phyloP scores from a whole-genome alignment of 2,888 invertebrate species.

The Vanessa cardui region DNA sequence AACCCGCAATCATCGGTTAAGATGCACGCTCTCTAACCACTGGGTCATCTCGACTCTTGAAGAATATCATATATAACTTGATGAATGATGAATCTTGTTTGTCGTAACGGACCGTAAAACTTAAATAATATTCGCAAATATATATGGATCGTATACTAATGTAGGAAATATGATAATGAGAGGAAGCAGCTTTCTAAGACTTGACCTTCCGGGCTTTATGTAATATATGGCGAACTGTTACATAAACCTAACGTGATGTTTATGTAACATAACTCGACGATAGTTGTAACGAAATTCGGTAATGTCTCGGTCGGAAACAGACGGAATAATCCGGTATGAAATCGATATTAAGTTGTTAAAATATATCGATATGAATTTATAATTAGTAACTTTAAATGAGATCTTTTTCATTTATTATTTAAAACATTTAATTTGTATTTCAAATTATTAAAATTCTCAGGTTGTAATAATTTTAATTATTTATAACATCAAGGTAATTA shows the following conservation, averaged over 20 bases:
- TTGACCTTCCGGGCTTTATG: constrained; percentile 24
- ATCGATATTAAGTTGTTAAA: constrained; percentile 1
- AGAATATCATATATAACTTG: too few relatives aligned
- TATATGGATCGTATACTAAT: neutral
- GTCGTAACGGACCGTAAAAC: too few relatives aligned
- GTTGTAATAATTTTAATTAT: too few relatives aligned
- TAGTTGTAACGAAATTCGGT: constrained; percentile 18
- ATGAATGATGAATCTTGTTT: too few relatives aligned
- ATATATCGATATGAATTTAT: neutral
- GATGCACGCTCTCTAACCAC: too few relatives aligned
- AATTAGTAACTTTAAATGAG: neutral
- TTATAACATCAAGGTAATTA: too few relatives aligned
- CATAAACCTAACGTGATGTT: neutral
- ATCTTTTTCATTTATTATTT: neutral
- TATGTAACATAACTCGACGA: neutral
- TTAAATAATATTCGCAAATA: too few relatives aligned
- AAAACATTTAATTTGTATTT: neutral
- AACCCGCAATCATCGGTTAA: too few relatives aligned
- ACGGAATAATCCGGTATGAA: neutral
- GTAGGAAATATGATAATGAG: constrained; percentile 5
- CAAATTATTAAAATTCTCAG: too few relatives aligned
- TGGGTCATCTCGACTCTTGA: too few relatives aligned
- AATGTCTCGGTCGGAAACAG: neutral
- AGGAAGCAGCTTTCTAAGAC: constrained; percentile 5
- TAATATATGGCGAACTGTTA: constrained; percentile 10